These are phyloP conservation scores for Diorhabda sublineata DNA, from an alignment of 1,140 invertebrate species.

Conservation along the genomic window DNA sequence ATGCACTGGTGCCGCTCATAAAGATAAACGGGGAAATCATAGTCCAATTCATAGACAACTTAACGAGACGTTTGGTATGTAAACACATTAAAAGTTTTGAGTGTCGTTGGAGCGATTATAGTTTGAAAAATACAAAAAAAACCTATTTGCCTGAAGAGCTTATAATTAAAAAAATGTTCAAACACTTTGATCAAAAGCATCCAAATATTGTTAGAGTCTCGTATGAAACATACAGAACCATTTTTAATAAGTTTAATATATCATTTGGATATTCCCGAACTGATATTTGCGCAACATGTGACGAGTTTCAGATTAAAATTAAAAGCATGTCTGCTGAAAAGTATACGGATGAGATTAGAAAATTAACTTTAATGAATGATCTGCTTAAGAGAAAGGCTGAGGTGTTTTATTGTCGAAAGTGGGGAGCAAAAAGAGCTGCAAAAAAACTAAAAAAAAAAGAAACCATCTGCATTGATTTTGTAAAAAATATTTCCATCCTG, in stretches of 20 bases:
- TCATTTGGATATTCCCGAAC: conserved; percentile 4
- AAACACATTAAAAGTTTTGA: conserved; percentile 20
- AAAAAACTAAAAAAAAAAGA: too few species aligned
- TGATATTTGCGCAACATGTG: conserved; percentile 3
- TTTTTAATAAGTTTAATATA: conserved; percentile 22
- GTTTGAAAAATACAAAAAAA: conserved; percentile 18
- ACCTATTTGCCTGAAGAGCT: conserved; percentile 13
- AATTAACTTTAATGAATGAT: conserved; percentile 7
- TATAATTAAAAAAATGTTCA: conserved; percentile 20
- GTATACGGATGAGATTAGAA: background rate
- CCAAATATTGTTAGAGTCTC: conserved; percentile 6
- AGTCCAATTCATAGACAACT: conserved; percentile 7
- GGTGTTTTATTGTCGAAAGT: too few species aligned
- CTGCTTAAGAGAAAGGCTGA: background rate
- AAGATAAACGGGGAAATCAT: conserved; percentile 19
- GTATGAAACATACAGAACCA: conserved; percentile 16
- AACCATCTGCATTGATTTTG: too few species aligned
- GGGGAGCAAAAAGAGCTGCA: too few species aligned
- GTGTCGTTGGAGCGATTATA: conserved; percentile 8
- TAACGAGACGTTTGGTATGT: conserved; percentile 3
- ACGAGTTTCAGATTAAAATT: conserved; percentile 7
- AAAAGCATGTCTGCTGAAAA: background rate
- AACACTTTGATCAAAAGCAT: conserved; percentile 4
- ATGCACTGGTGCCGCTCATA: background rate
- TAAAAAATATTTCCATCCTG: too few species aligned